A percentile compares a stretch with the other conserved stretches of the same genome.
Conservation (phyloP, 2,113 vertebrate genomes). For the Aptenodytes forsteri region DNA sequence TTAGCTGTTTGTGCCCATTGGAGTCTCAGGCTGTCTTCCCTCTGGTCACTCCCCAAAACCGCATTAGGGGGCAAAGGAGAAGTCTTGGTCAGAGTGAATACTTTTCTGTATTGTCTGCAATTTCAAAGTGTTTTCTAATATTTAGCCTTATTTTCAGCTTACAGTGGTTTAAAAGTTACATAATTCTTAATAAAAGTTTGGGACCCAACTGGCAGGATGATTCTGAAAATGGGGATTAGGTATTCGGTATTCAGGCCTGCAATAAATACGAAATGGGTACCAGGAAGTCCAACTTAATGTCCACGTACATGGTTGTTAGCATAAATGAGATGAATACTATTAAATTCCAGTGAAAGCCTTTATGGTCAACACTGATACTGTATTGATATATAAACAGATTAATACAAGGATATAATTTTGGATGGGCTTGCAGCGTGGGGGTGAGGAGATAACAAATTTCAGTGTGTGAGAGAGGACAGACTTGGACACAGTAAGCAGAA, state of each 20-base stretch:
- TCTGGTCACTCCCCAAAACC: background rate
- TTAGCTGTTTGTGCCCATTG: background rate
- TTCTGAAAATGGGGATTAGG: background rate
- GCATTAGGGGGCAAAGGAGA: accelerated
- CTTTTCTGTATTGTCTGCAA: background rate
- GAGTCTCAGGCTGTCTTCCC: background rate
- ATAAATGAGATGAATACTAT: background rate
- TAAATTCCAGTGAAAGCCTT: background rate
- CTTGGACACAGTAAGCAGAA: background rate
- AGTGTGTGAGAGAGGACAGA: background rate
- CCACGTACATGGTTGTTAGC: background rate
- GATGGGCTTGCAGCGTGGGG: background rate
- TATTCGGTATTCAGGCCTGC: background rate
- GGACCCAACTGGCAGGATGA: background rate
- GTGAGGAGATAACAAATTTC: background rate
- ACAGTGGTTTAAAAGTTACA: background rate
- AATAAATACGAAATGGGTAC: background rate
- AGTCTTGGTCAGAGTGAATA: background rate
- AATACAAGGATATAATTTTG: background rate
- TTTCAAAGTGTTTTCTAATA: background rate
- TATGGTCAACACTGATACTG: background rate
- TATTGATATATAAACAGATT: background rate
- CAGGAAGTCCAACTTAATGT: background rate
- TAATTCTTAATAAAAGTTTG: background rate
- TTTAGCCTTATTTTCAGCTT: background rate